Percentiles rank a stretch among this genome's conserved stretches.
Evolutionary conservation across 2,888 invertebrate species (phyloP).

Genomic region (Cyclophora albipunctata): DNA sequence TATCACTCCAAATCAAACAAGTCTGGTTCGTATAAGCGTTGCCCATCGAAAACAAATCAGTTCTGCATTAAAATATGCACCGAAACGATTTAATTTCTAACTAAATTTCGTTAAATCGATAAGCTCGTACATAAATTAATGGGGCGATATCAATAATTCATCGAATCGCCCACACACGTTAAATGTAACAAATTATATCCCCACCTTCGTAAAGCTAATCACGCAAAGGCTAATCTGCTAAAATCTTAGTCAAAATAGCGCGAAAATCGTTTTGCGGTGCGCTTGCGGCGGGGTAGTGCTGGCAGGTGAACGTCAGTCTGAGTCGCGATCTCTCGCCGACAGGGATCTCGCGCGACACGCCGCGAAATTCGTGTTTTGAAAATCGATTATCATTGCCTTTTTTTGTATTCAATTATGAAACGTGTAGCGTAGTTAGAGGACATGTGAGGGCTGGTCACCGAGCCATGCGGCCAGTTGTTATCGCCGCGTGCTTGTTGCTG

Average conservation of each 20-base stretch:
- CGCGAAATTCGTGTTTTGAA: conserved; percentile 58
- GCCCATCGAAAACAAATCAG: conserved; percentile 27
- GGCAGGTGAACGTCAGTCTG: conserved; percentile 66
- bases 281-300: conserved; percentile 53
- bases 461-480: conserved; percentile 84
- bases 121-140: conserved; percentile 44
- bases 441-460: conserved; percentile 59
- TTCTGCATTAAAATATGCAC: conserved; percentile 5
- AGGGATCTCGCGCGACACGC: conserved; percentile 62
- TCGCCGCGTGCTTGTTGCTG: conserved; percentile 88
- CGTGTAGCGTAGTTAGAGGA: conserved; percentile 32
- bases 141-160: conserved; percentile 46
- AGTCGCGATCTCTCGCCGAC: conserved; percentile 67
- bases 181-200: conserved; percentile 41
- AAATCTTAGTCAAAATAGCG: conserved; percentile 74
- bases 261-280: conserved; percentile 69
- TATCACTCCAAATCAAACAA: conserved; percentile 55
- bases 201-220: conserved; percentile 57
- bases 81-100: conserved; percentile 16
- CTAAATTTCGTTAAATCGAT: conserved; percentile 35
- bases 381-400: conserved; percentile 34
- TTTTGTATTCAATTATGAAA: conserved; percentile 25
- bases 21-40: conserved; percentile 52
- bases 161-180: conserved; percentile 58
- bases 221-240: conserved; percentile 68